Conservation (phyloP, 2,888 invertebrate genomes). For the Eristalis arbustorum region DNA sequence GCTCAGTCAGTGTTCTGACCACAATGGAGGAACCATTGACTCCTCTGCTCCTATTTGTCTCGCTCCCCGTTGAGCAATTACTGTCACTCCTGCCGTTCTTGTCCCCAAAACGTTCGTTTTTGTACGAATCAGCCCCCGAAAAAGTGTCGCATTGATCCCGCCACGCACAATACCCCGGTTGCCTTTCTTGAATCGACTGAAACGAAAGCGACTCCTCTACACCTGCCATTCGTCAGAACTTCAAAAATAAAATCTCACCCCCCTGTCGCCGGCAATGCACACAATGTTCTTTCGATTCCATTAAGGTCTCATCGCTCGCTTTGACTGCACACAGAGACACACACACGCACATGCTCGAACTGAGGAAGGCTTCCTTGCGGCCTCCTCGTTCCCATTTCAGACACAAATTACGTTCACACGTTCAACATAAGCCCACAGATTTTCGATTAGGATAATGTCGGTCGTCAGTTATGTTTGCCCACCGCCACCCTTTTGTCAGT, state of each 20-base stretch:
- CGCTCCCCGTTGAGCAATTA: not conserved
- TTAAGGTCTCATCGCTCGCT: not conserved
- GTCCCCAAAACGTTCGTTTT: not conserved
- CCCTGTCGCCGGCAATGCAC: not conserved
- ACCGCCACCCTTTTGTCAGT: not conserved
- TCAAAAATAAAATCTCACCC: not conserved
- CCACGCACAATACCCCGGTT: not conserved
- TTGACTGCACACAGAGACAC: not conserved
- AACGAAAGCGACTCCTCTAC: not conserved
- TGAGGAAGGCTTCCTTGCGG: not conserved
- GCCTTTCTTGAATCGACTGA: not conserved
- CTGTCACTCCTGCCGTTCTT: not conserved
- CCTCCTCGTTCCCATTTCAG: conserved; percentile 1
- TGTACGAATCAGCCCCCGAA: not conserved
- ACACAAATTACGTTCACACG: conserved; percentile 45
- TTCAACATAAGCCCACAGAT: conserved; percentile 40
- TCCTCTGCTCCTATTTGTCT: not conserved
- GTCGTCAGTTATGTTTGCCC: conserved; percentile 35
- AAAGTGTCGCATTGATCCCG: not conserved
- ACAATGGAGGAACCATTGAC: not conserved
- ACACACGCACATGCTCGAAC: not conserved
- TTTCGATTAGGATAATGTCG: conserved; percentile 49
- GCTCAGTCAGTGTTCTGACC: not conserved
- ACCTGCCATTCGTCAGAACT: not conserved
- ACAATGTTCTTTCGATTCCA: not conserved